Base-by-base conservation (phyloP, 2,797 vertebrate species). In the Chrysolophus pictus region DNA sequence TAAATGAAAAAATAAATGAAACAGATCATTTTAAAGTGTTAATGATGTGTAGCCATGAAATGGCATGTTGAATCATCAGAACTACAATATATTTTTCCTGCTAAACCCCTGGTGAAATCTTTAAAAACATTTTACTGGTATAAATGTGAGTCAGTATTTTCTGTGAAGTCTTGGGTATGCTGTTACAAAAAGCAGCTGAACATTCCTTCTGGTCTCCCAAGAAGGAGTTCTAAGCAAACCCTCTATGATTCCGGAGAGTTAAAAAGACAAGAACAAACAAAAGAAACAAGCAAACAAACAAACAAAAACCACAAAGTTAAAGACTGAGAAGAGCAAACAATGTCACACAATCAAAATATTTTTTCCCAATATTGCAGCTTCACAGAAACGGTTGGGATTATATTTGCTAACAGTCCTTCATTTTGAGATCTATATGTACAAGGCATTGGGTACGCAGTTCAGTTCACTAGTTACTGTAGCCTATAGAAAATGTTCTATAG, bases 21-120 rank as follows among this genome's bases (percentile, higher is more conserved):
- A 95, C 76, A 87, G 90, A 95, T 93, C 63, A 89, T 96, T 95
- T 92, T 85, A 37, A 64, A 33, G 79, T 67, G 87, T 86, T 93
- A 95, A 94, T 92, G 94, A 88, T 86, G 84, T 93, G 87, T 87
- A 91, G 84, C 89, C 86, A 88, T 67, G 80, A 95, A 96, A 88
- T 93, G 58, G 33, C 78, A 53, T 39, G 49, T 70, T 90, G 82
- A 95, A 88, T 89, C 82, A 91, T 70, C 92, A 94, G 87, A 84
- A 78, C 70, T 76, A 75, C 73, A 87, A 33, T 69, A 26, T 87
- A 73, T 86, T 94, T 95, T 93, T 86, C 87, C 67, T 95, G 31
- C 67, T 91, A 81, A 90, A 60, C 49, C 82, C 84, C 84, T 78
- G 49, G 79, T 93, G 90, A 90, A 89, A 88, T 87, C 51, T 93